Percentiles rank a stretch among this genome's conserved stretches.
These are phyloP conservation scores for Pachymerium ferrugineum DNA, from an alignment of 2,888 invertebrate species.

Conservation along the genomic window DNA sequence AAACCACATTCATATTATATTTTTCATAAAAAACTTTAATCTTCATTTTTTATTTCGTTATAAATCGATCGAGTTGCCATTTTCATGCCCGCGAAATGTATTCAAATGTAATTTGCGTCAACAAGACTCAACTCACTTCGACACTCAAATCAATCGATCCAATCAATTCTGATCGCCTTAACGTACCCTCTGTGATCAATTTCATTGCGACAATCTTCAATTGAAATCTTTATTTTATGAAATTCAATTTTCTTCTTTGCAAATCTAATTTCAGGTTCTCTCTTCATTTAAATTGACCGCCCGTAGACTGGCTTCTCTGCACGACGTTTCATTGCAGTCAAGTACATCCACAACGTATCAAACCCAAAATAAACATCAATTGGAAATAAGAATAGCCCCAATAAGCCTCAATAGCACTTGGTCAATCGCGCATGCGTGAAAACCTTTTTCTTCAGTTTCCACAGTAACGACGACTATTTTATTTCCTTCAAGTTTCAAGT, in stretches of 20 bases:
- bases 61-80: too few relatives aligned
- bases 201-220: not conserved
- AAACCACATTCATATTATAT: too few relatives aligned
- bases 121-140: too few relatives aligned
- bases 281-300: conserved; percentile 7
- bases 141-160: not conserved
- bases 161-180: not conserved
- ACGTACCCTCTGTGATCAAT: not conserved
- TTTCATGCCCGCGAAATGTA: too few relatives aligned
- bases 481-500: not conserved
- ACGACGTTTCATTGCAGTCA: not conserved
- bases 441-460: not conserved
- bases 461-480: not conserved
- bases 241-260: not conserved
- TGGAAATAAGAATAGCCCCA: not conserved
- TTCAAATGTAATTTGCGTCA: too few relatives aligned
- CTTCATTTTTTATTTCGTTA: too few relatives aligned
- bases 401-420: too few relatives aligned
- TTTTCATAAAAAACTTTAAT: too few relatives aligned
- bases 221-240: not conserved
- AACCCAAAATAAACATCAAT: not conserved
- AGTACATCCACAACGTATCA: not conserved
- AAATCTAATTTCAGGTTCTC: not conserved
- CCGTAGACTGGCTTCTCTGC: not conserved
- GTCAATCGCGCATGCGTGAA: not conserved